Evolutionary conservation across 2,888 invertebrate species (phyloP), one percentile per base, ranked within the genome.

Genomic region (Boloria selene): DNA sequence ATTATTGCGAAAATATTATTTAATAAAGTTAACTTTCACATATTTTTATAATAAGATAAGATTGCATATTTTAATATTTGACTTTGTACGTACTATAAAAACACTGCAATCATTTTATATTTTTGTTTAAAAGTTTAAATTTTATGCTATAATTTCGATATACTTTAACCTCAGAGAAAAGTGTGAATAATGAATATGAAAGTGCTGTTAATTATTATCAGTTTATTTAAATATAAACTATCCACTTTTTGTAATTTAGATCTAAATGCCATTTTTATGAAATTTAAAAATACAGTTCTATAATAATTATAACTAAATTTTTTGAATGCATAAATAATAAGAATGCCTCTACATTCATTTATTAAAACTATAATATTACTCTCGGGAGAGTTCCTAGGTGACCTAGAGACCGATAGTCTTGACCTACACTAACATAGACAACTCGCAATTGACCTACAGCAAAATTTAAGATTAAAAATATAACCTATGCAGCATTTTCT

Each of bases 321-420:
- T n/a, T 56, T 56, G n/a, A 56, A n/a, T 22, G 44, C 42, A 45
- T 26, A 10, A 45, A 45, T 45, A n/a, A 44, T 45, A 10, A 18
- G n/a, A 10, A 55, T 18, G 22, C 44, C 13, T 22, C 22, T 44
- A 45, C 22, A 22, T 22, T 56, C 26, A 13, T 45, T 56, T n/a
- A n/a, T n/a, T n/a, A 22, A 13, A 45, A 22, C 44, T 38, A 26
- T 56, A 56, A 56, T 45, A 18, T 22, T 56, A 22, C n/a, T 45
- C 44, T 55, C 18, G 22, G 7, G 26, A 56, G 45, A 56, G 22
- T 6, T 45, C 56, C n/a, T 42, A 4, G 55, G 44, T 45, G 44
- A 18, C 55, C 55, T 55, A 56, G 22, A 44, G 55, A 56, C 55
- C 44, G 56, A 22, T 22, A n/a, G 56, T 56, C 56, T 56, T 56